Conservation (phyloP, 2,797 vertebrate species). For the Taenioides sp. region DNA sequence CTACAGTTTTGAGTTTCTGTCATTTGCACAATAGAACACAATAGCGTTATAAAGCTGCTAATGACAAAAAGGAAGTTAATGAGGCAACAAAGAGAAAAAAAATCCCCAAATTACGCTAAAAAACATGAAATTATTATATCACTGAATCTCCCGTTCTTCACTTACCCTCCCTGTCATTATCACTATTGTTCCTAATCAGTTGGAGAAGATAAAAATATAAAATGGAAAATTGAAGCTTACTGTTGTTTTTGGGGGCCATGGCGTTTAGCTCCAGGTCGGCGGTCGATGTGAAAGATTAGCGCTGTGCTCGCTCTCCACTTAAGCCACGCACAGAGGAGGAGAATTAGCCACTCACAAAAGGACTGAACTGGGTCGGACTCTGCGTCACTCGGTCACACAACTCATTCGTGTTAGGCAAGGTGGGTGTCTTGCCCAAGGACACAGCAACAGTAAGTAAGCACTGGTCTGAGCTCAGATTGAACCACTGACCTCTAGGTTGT, state of each 20-base stretch:
- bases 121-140: slow-evolving; percentile 7
- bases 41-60: slow-evolving; percentile 16
- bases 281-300: slow-evolving; percentile 44
- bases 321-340: slow-evolving; percentile 54
- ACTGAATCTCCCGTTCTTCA: slow-evolving; percentile 19
- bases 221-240: slow-evolving; percentile 55
- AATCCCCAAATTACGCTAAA: neutral
- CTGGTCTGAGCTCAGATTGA: no score
- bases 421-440: no score
- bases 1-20: slow-evolving; percentile 10
- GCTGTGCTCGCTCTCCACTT: slow-evolving; percentile 45
- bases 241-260: slow-evolving; percentile 69
- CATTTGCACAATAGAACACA: slow-evolving; percentile 23
- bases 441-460: no score
- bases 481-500: no score
- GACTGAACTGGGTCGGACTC: slow-evolving; percentile 58
- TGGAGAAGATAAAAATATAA: slow-evolving; percentile 6
- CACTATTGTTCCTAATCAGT: slow-evolving; percentile 31
- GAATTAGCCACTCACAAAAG: slow-evolving; percentile 65
- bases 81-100: slow-evolving; percentile 37
- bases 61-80: slow-evolving; percentile 30
- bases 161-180: slow-evolving; percentile 24
- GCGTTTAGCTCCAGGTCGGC: slow-evolving; percentile 35
- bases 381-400: neutral
- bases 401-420: no score